Conservation (phyloP, 2,888 invertebrate genomes). For the Limnephilus marmoratus region DNA sequence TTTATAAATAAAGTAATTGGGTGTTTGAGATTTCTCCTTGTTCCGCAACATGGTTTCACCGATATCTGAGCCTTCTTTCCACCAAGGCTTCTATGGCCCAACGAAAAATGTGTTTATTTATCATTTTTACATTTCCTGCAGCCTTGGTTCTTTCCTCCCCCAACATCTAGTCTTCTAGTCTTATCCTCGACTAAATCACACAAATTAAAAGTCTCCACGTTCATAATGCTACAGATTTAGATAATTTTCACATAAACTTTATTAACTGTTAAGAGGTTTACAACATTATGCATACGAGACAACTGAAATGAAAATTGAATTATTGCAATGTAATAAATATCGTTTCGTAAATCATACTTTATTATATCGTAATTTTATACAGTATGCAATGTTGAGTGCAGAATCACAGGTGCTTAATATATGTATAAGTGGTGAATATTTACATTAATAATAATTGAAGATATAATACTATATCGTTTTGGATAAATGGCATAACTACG, state of each 20-base stretch:
- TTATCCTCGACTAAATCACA: not conserved
- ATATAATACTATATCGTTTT: not conserved
- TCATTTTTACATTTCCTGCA: no score
- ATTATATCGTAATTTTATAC: not conserved
- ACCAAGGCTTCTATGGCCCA: no score
- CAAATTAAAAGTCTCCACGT: not conserved
- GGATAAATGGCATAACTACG: not conserved
- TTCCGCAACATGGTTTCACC: no score
- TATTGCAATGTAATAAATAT: not conserved
- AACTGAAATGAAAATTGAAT: constrained; percentile 6
- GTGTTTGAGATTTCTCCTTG: no score
- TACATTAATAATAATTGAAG: not conserved
- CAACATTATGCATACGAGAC: not conserved
- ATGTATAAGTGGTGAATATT: not conserved
- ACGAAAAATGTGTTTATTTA: no score
- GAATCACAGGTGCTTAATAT: not conserved
- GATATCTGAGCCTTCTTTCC: no score
- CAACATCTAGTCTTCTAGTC: no score
- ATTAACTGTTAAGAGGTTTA: not conserved
- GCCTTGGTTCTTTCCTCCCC: no score
- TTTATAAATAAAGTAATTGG: no score
- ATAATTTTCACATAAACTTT: not conserved
- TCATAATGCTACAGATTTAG: not conserved
- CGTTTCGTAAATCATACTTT: not conserved
- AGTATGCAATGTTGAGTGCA: not conserved